Evolutionary conservation across 1,140 invertebrate genomes (phyloP).

Genomic region (Drosophila repletoides): DNA sequence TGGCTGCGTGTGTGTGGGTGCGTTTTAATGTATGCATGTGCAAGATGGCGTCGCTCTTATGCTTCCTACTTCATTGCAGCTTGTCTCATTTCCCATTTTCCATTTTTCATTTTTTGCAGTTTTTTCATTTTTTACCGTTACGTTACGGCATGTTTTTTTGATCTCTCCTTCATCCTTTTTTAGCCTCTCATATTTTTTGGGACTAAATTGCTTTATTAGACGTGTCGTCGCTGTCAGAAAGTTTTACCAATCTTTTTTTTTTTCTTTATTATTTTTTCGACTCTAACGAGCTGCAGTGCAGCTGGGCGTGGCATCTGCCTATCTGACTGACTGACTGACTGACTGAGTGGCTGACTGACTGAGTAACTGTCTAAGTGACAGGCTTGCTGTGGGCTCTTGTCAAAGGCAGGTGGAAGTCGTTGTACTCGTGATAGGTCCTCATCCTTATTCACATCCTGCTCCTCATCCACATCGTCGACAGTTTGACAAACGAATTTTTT

Average conservation of each 20-base stretch:
- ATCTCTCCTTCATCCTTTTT: slow-evolving; percentile 13
- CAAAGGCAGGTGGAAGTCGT: slow-evolving; percentile 29
- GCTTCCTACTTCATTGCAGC: slow-evolving; percentile 28
- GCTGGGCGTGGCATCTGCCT: slow-evolving; percentile 23
- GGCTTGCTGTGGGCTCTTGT: slow-evolving; percentile 13
- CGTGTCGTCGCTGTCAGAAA: slow-evolving; percentile 4
- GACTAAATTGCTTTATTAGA: slow-evolving; percentile 73
- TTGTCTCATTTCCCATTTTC: slow-evolving; percentile 64
- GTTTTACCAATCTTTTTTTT: no score
- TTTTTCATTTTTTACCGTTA: not conserved
- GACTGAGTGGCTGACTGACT: slow-evolving; percentile 35
- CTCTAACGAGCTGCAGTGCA: slow-evolving; percentile 41
- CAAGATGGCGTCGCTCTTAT: slow-evolving; percentile 39
- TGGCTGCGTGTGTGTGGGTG: slow-evolving; percentile 36
- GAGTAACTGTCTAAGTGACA: slow-evolving; percentile 32
- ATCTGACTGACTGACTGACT: slow-evolving; percentile 17
- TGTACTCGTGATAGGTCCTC: not conserved
- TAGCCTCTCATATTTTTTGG: not conserved
- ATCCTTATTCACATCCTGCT: not conserved
- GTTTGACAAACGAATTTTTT: slow-evolving; percentile 39
- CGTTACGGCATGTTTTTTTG: no score
- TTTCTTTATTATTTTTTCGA: no score
- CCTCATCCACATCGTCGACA: slow-evolving; percentile 9
- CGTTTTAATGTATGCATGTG: slow-evolving; percentile 67
- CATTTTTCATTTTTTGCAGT: slow-evolving; percentile 1